phyloP scores from a whole-genome alignment of 2,888 invertebrate species.

The Ectemnius continuus region DNA sequence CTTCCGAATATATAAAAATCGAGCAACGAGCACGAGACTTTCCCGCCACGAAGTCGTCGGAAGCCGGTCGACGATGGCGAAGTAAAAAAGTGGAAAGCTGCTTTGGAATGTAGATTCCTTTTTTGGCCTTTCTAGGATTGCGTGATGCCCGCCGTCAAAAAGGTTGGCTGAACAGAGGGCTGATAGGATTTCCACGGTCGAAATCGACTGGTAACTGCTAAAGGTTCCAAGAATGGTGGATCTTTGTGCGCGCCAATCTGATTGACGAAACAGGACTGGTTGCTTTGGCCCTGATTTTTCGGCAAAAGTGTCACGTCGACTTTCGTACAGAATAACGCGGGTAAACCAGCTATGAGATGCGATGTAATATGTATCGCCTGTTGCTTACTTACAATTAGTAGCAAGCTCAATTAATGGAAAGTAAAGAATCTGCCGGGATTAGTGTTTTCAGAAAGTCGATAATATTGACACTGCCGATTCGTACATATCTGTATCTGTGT shows the following conservation, averaged over 20 bases:
- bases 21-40: conserved; percentile 7
- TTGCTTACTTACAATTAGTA: no score
- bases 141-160: conserved; percentile 35
- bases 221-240: conserved; percentile 42
- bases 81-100: conserved; percentile 42
- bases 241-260: conserved; percentile 33
- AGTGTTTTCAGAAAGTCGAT: no score
- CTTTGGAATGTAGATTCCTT: conserved; percentile 32
- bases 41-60: conserved; percentile 25
- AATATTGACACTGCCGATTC: no score
- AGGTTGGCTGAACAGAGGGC: conserved; percentile 26
- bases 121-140: conserved; percentile 12
- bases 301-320: conserved; percentile 11
- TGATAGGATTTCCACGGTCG: conserved; percentile 22
- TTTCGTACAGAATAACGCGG: neutral
- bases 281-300: conserved; percentile 12
- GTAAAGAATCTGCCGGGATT: no score
- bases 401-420: no score
- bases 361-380: no score
- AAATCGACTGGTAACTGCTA: conserved; percentile 39
- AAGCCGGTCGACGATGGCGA: conserved; percentile 45
- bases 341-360: no score
- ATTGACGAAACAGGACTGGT: conserved; percentile 32
- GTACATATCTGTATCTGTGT: no score
- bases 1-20: conserved; percentile 16